Percentiles rank a stretch among this genome's conserved stretches.
phyloP scores from a whole-genome alignment of 2,888 invertebrate species.

The Acanthoscelides obtectus region DNA sequence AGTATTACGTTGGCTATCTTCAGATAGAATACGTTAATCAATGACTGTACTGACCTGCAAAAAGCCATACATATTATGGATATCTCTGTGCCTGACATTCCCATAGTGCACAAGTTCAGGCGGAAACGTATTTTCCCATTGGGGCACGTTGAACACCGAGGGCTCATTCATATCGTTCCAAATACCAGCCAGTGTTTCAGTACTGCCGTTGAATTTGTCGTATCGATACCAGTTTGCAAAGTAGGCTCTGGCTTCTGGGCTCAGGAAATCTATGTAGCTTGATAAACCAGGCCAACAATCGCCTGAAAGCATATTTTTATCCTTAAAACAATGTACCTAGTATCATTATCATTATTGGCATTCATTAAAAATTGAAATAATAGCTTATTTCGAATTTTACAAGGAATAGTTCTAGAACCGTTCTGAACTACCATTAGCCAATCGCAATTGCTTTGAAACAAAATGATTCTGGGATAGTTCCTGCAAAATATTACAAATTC shows the following conservation, averaged over 20 bases:
- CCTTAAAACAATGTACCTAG: no score
- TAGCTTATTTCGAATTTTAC: no score
- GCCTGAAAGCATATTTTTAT: conserved; percentile 46
- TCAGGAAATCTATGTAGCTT: conserved; percentile 87
- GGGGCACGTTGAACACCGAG: conserved; percentile 75
- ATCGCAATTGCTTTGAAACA: no score
- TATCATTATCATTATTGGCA: no score
- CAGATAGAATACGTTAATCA: no score
- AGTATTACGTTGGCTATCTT: no score
- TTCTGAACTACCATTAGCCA: no score
- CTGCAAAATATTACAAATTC: no score
- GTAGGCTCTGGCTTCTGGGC: conserved; percentile 77
- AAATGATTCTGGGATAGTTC: no score
- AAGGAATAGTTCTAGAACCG: no score
- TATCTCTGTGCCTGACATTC: conserved; percentile 78
- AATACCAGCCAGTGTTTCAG: conserved; percentile 62
- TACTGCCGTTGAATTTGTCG: conserved; percentile 54
- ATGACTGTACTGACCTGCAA: conserved; percentile 33
- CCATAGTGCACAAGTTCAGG: conserved; percentile 82
- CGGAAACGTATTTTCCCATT: conserved; percentile 78
- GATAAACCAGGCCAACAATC: conserved; percentile 93
- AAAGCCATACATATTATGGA: conserved; percentile 91
- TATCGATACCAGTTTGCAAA: conserved; percentile 56
- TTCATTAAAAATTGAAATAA: no score
- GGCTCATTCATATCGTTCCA: conserved; percentile 99